A percentile compares a stretch with the other conserved stretches of the same genome.
Evolutionary conservation across 2,113 vertebrate species (phyloP).

Genomic region (Malaclemys terrapin): DNA sequence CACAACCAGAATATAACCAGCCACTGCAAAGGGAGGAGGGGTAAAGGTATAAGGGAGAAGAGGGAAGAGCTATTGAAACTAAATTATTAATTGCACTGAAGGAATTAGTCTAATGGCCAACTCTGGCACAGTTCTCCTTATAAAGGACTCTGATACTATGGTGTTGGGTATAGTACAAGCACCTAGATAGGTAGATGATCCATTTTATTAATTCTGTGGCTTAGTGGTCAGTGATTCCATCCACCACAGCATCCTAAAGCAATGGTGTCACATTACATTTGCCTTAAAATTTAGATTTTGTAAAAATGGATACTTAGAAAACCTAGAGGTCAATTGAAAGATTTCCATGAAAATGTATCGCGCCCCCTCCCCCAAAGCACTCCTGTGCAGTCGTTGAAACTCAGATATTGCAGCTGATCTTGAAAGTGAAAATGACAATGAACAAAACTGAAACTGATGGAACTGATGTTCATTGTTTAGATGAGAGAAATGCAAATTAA

Average conservation of each 20-base stretch:
- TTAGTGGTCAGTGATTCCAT: not conserved
- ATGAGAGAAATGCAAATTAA: not conserved
- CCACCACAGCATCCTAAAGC: not conserved
- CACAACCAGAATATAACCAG: not conserved
- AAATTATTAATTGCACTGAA: not conserved
- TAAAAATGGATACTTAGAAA: not conserved
- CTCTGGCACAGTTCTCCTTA: not conserved
- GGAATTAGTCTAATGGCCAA: not conserved
- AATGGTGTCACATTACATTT: not conserved
- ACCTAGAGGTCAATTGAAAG: fast-evolving
- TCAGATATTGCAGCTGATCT: not conserved
- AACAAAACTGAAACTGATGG: not conserved
- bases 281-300: not conserved
- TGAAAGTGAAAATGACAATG: constrained; percentile 6
- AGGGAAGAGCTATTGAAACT: not conserved
- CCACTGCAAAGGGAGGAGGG: not conserved
- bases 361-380: not conserved
- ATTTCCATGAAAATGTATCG: not conserved
- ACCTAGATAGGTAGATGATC: not conserved
- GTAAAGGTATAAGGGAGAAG: not conserved
- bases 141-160: not conserved
- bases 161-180: not conserved
- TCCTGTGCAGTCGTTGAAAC: not conserved
- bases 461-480: not conserved
- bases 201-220: not conserved